These are phyloP conservation scores for Homarus americanus DNA, from an alignment of 1,140 invertebrate species.

Conservation along the genomic window DNA sequence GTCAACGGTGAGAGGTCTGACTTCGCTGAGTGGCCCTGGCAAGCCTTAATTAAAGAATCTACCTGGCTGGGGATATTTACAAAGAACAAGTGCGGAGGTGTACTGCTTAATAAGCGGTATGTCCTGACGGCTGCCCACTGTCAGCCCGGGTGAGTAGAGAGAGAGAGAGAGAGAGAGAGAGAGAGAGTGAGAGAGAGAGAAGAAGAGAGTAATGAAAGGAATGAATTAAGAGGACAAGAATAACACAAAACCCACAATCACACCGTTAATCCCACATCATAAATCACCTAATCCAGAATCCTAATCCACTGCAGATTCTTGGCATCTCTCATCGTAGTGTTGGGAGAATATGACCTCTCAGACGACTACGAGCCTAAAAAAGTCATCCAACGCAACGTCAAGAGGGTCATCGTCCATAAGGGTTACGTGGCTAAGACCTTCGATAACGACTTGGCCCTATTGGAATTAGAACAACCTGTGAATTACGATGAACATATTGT, in stretches of 20 bases:
- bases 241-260: too few relatives aligned
- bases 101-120: conserved; percentile 90
- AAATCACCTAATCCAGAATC: too few relatives aligned
- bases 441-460: conserved; percentile 91
- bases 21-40: conserved; percentile 96
- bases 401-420: conserved; percentile 91
- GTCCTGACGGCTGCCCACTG: conserved; percentile 94
- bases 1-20: conserved; percentile 92
- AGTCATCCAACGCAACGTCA: conserved; percentile 89
- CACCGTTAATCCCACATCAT: too few relatives aligned
- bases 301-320: conserved; percentile 85
- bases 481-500: conserved; percentile 92
- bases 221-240: neutral
- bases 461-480: conserved; percentile 91
- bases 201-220: too few relatives aligned
- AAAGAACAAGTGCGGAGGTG: conserved; percentile 97
- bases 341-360: conserved; percentile 93
- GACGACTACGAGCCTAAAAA: conserved; percentile 88
- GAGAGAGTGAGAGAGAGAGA: neutral
- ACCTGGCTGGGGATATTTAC: conserved; percentile 96
- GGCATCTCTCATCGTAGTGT: conserved; percentile 91
- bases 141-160: conserved; percentile 93
- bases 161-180: too few relatives aligned
- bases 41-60: conserved; percentile 92
- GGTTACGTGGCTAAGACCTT: conserved; percentile 94